Percentiles rank a stretch among this genome's conserved stretches.
phyloP scores from a whole-genome alignment of 2,888 invertebrate genomes.

The Clunio marinus region DNA sequence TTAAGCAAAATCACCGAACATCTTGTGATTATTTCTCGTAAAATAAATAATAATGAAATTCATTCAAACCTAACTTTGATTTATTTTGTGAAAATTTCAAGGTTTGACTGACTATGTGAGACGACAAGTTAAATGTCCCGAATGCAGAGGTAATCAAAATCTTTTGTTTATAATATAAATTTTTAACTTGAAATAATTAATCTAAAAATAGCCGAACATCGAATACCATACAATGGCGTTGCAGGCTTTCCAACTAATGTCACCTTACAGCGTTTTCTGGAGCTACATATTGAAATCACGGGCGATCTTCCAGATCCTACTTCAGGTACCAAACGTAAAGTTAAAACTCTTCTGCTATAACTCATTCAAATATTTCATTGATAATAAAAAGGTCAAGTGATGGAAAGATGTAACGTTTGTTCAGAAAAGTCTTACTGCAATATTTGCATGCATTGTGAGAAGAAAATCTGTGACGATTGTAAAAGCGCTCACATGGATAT shows the following conservation, averaged over 20 bases:
- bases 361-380: slow-evolving; percentile 9
- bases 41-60: no score
- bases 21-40: no score
- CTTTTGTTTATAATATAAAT: no score
- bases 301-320: slow-evolving; percentile 88
- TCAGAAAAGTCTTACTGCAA: slow-evolving; percentile 87
- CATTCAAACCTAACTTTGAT: no score
- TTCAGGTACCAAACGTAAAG: slow-evolving; percentile 57
- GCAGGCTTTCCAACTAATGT: slow-evolving; percentile 95
- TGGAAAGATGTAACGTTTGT: slow-evolving; percentile 91
- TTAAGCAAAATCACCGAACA: no score
- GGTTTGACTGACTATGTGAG: slow-evolving; percentile 85
- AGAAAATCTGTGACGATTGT: slow-evolving; percentile 94
- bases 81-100: no score
- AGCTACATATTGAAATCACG: slow-evolving; percentile 88
- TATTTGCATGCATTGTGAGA: slow-evolving; percentile 92
- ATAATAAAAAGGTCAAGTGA: slow-evolving; percentile 70
- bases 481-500: slow-evolving; percentile 96
- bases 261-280: slow-evolving; percentile 89
- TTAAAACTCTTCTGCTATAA: background rate
- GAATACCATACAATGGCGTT: slow-evolving; percentile 91
- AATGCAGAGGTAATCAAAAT: slow-evolving; percentile 67
- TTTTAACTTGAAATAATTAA: background rate
- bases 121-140: slow-evolving; percentile 95
- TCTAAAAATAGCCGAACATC: slow-evolving; percentile 69